Base-by-base conservation (phyloP, 2,797 vertebrate genomes). In the Microchirus variegatus region DNA sequence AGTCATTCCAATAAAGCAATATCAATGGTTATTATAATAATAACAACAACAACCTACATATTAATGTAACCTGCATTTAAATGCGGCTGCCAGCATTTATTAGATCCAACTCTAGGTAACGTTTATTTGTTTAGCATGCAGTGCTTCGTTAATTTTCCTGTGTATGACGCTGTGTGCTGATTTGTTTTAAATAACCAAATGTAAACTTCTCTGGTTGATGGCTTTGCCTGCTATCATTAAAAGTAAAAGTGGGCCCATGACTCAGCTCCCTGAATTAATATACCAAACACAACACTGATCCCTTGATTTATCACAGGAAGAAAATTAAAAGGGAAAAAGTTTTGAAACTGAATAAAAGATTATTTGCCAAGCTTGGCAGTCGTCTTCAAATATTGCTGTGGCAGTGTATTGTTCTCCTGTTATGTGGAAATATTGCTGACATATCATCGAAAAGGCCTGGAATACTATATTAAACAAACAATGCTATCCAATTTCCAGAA, bases 401-500 rank as follows among this genome's bases (percentile, higher is more conserved):
- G 59, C 69, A 56, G 68, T 31, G 41, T 43, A 80, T 70, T 76
- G 67, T 80, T 80, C 55, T 55, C 61, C 56, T 54, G 48, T 63
- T 76, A 54, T 70, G 59, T 71, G 61, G 58, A 79, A 85, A 84
- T 76, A 77, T 58, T 85, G 81, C 84, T 75, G 83, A 85, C 81
- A 62, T 66, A 72, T 88, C 75, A 78, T 9, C 41, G 44, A 48
- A 63, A 75, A 14, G 63, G 52, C 61, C 44, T 19, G 44, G 16
- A 57, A 73, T 67, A 72, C 71, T 69, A 55, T 76, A 83, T 85
- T 79, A 82, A 84, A 84, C 81, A 88, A 89, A 88, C 82, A 87
- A 86, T 73, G 73, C 83, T 45, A 68, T 83, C 76, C 76, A 73
- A 70, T 87, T 78, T 68, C 77, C 61, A 0, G 60, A 81, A 90